These are phyloP conservation scores for Gallinago nigripennis DNA, from an alignment of 2,797 vertebrate species.

Conservation along the genomic window DNA sequence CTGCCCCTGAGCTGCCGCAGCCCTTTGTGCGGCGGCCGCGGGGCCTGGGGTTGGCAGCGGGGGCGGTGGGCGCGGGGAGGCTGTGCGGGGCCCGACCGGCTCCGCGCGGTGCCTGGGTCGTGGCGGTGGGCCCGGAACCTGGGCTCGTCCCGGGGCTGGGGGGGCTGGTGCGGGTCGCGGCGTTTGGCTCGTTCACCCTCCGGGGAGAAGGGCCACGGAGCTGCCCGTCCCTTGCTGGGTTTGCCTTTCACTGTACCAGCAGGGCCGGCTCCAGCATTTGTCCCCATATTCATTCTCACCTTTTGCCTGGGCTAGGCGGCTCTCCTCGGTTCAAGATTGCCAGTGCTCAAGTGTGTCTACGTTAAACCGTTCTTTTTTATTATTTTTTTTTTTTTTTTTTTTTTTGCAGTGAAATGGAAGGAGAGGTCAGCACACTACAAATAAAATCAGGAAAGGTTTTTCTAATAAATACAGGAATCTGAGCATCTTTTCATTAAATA, in stretches of 20 bases:
- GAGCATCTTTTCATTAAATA: background rate
- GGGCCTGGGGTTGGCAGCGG: too few relatives aligned
- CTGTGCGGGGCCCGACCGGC: background rate
- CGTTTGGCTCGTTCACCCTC: background rate
- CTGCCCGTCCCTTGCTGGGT: rapidly evolving
- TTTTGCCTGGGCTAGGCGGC: too few relatives aligned
- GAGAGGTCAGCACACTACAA: background rate
- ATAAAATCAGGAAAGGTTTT: background rate
- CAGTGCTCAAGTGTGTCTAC: rapidly evolving
- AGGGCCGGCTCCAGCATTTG: rapidly evolving
- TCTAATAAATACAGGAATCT: background rate
- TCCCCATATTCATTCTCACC: rapidly evolving
- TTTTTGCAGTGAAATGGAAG: background rate
- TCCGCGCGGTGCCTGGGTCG: background rate
- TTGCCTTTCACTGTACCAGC: rapidly evolving
- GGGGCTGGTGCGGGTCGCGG: background rate
- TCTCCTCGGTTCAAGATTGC: background rate
- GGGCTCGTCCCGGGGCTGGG: background rate
- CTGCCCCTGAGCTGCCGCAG: background rate
- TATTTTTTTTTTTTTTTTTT: background rate
- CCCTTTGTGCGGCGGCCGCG: background rate
- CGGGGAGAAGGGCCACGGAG: rapidly evolving
- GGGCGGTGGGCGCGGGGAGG: background rate
- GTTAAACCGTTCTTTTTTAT: background rate
- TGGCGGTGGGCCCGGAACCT: background rate